Base-by-base conservation (phyloP, 2,113 vertebrate genomes). In the Formicarius rufipectus region DNA sequence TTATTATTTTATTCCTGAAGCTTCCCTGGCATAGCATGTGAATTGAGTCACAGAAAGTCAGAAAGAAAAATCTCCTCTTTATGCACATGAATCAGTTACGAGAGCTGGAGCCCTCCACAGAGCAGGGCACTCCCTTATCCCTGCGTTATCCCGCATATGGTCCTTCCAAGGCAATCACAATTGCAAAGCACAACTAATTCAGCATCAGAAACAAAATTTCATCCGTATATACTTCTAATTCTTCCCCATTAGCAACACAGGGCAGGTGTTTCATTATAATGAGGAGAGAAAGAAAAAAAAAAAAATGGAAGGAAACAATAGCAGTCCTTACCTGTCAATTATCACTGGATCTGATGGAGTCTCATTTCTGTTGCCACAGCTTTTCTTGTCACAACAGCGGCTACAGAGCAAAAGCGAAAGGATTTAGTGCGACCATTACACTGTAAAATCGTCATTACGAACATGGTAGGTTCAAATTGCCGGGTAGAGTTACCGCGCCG, bases 341-440 rank as follows among this genome's bases (percentile, higher is more conserved):
- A 99, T 99, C 98, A 99, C 99, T 91, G 99, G 99, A 98, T 99
- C 99, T 97, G 99, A 99, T 91, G 99, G 99, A 97, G 99, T 99
- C 98, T 99, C 99, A 95, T 99, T 99, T 98, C 99, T 99, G 98
- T 99, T 99, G 97, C 99, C 99, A 96, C 99, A 99, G 97, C 99
- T 99, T 98, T 99, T 99, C 99, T 99, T 99, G 98, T 99, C 99
- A 98, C 99, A 99, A 98, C 99, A 99, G 98, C 99, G 99, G 98
- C 99, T 99, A 97, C 76, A 67, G 97, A 98, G 95, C 92, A 98
- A 98, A 98, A 98, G 94, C 83, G 52, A 98, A 95, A 98, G 97
- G 97, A 98, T 98, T 98, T 98, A 98, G 98, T 98, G 97, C 96
- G 78, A 97, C 95, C 97, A 97, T 98, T 98, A 98, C 97, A 96